Base-by-base conservation (phyloP, 2,797 vertebrate species). In the Aratinga solstitialis region DNA sequence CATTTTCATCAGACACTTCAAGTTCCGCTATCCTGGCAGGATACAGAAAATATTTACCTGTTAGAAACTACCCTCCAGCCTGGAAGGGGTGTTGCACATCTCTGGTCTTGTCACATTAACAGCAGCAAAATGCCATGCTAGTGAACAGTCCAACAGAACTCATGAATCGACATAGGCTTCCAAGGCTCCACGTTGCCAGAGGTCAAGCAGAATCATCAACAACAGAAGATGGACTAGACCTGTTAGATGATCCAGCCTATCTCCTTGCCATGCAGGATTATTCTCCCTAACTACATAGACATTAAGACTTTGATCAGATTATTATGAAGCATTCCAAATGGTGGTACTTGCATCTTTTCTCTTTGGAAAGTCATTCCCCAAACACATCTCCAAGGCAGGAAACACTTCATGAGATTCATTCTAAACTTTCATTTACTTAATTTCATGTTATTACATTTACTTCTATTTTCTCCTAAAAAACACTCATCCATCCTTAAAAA, bases 1-100 rank as follows among this genome's bases (percentile, higher is more conserved):
- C 99, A 62, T 99, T 99, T 97, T 99, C 99, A 91, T 99, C 99
- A 56, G 98, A 98, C 78, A 98, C 98, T 30, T 98, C 98, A 89
- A 99, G 98, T 96, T 99, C 98, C 20, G 98, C 98, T 94, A 99
- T 99, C 98, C 99, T 99, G 97, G 95, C 80, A 95, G 86, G 82
- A 94, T 8, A 98, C 13, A 97, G 92, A 89, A 89, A 82, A 85
- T 17, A 95, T 83, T 42, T 48, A 82, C 21, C 76, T 81, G 93
- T 98, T 72, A 98, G 91, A 87, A 93, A 43, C 50, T 48, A 69
- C 53, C 42, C 79, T 75, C 56, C 54, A 71, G 84, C n/a, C 7
- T 10, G 7, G 32, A 50, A 84, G 85, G 59, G 84, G 74, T 56
- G 84, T 29, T 73, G 80, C 62, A 42, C 63, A 29, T 63, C 82